phyloP scores from a whole-genome alignment of 2,888 invertebrate genomes.

The Diplazon laetatorius region DNA sequence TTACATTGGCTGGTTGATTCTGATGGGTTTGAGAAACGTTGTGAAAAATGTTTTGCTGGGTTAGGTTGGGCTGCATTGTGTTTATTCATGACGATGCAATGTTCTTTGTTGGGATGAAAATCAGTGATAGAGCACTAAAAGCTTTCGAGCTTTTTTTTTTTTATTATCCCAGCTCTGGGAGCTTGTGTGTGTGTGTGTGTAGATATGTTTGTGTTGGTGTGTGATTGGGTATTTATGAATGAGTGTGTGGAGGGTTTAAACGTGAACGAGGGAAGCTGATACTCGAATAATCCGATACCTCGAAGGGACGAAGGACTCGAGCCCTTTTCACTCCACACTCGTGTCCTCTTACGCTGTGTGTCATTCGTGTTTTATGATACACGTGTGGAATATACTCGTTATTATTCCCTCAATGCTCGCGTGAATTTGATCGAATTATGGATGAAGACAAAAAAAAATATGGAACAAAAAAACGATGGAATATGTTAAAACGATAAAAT shows the following conservation, averaged over 20 bases:
- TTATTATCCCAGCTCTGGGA: background rate
- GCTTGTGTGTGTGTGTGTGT: background rate
- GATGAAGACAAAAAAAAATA: background rate
- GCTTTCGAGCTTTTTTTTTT: slow-evolving; percentile 42
- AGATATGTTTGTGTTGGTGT: background rate
- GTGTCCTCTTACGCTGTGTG: slow-evolving; percentile 1
- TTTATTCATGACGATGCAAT: slow-evolving; percentile 46
- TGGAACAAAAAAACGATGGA: too few relatives aligned
- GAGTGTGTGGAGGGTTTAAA: too few relatives aligned
- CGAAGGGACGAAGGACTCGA: slow-evolving; percentile 48
- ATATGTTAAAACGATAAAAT: too few relatives aligned
- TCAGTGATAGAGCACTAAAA: slow-evolving; percentile 44
- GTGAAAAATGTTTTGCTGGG: too few relatives aligned
- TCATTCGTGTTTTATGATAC: slow-evolving; percentile 1
- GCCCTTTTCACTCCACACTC: too few relatives aligned
- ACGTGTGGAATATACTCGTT: background rate
- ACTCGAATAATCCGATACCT: slow-evolving; percentile 38
- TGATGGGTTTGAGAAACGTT: too few relatives aligned
- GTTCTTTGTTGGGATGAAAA: slow-evolving; percentile 12
- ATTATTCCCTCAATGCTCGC: too few relatives aligned
- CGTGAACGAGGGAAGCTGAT: slow-evolving; percentile 45
- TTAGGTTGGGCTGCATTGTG: background rate
- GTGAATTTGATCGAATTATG: too few relatives aligned
- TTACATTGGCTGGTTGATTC: too few relatives aligned
- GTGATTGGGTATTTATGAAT: background rate